These are phyloP conservation scores for Macrochelys suwanniensis DNA, from an alignment of 2,797 vertebrate species.

Conservation along the genomic window DNA sequence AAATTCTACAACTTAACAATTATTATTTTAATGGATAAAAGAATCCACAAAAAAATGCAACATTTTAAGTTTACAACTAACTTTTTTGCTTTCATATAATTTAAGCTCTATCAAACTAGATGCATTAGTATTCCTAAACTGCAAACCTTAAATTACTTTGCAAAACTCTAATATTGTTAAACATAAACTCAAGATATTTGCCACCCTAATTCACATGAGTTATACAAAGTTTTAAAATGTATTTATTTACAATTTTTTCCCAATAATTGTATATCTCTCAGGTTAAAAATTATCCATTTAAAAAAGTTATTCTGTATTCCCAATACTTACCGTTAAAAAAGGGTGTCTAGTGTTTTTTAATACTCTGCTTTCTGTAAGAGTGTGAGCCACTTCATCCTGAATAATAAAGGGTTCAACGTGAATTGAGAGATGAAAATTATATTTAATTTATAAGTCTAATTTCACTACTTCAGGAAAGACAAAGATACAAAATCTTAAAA, in stretches of 20 bases:
- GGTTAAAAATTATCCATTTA: background rate
- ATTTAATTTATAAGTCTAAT: background rate
- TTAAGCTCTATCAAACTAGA: background rate
- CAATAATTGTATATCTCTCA: background rate
- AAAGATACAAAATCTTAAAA: background rate
- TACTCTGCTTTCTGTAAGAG: conserved; percentile 97
- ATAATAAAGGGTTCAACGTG: conserved; percentile 51
- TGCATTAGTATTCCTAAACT: background rate
- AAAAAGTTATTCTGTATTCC: background rate
- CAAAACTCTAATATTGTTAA: background rate
- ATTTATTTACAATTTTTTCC: background rate
- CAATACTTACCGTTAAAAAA: conserved; percentile 94
- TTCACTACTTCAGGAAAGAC: background rate
- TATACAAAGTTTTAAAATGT: background rate
- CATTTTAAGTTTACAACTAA: background rate
- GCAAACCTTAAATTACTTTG: background rate
- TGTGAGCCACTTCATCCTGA: conserved; percentile 98
- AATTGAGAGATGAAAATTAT: background rate
- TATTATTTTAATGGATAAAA: background rate
- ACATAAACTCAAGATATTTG: background rate
- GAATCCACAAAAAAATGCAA: background rate
- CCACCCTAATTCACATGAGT: background rate
- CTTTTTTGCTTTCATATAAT: background rate
- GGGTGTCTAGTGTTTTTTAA: conserved; percentile 97
- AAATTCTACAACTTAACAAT: background rate